These are phyloP conservation scores for Drosophila pseudoananassae DNA, from an alignment of 1,140 invertebrate species.

Conservation along the genomic window DNA sequence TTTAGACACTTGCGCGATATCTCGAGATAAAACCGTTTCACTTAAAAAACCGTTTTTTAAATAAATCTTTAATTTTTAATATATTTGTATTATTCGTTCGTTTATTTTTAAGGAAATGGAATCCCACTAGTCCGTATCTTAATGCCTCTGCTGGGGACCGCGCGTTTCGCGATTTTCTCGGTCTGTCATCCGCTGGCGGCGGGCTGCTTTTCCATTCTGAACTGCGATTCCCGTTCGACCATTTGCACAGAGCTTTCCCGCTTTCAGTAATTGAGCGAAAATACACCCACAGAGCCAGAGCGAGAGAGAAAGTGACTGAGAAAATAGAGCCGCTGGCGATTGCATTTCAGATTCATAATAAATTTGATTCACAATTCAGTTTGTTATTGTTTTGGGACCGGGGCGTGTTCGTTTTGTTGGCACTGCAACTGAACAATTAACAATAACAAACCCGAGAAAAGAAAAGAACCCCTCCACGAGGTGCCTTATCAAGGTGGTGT, in stretches of 20 bases:
- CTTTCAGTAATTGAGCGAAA: constrained; percentile 52
- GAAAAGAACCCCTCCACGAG: background rate
- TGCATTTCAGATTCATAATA: constrained; percentile 42
- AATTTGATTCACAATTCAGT: constrained; percentile 32
- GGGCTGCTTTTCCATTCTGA: constrained; percentile 79
- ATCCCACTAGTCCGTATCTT: background rate
- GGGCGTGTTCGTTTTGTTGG: constrained; percentile 17
- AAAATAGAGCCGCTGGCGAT: constrained; percentile 19
- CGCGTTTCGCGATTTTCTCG: constrained; percentile 37
- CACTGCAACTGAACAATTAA: constrained; percentile 28
- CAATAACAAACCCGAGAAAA: background rate
- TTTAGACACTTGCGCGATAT: constrained; percentile 15
- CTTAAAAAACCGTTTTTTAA: background rate
- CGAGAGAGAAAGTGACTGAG: constrained; percentile 19
- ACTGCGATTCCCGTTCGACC: constrained; percentile 47
- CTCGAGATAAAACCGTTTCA: constrained; percentile 11
- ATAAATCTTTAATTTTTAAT: no score
- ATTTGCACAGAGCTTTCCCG: constrained; percentile 63
- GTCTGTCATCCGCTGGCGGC: constrained; percentile 63
- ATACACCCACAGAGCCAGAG: constrained; percentile 1
- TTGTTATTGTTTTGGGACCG: constrained; percentile 22
- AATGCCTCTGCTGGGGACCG: constrained; percentile 5
- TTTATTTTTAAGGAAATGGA: background rate
- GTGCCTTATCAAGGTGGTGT: constrained; percentile 20
- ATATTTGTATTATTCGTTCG: background rate